phyloP scores from a whole-genome alignment of 2,113 vertebrate genomes.

The Hoplias malabaricus region DNA sequence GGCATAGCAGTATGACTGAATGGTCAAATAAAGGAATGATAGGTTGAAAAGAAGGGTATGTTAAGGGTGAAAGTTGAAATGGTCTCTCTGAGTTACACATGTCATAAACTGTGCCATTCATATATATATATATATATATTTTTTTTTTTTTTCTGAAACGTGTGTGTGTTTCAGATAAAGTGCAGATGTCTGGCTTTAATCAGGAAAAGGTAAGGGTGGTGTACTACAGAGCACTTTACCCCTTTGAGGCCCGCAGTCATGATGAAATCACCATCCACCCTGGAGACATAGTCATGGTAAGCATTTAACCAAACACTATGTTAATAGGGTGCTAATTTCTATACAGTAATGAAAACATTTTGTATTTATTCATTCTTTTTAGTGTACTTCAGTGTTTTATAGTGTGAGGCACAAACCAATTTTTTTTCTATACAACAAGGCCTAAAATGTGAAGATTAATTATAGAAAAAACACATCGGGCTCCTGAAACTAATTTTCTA shows the following conservation, averaged over 20 bases:
- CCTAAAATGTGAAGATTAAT: too few relatives aligned
- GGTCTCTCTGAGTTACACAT: too few relatives aligned
- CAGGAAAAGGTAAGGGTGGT: conserved; percentile 90
- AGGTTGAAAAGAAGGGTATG: too few relatives aligned
- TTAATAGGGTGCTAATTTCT: neutral
- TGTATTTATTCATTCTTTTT: neutral
- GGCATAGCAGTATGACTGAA: neutral
- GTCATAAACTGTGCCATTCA: too few relatives aligned
- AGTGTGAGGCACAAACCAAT: too few relatives aligned
- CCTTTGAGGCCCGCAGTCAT: conserved; percentile 94
- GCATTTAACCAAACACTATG: conserved; percentile 38
- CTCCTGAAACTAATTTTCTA: too few relatives aligned
- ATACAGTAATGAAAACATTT: neutral
- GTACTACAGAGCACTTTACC: conserved; percentile 93
- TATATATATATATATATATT: neutral
- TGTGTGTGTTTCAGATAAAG: conserved; percentile 74
- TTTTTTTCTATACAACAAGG: too few relatives aligned
- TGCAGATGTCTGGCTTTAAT: conserved; percentile 78
- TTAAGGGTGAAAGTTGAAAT: too few relatives aligned
- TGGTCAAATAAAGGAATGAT: neutral
- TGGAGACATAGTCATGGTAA: conserved; percentile 95
- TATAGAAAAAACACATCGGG: too few relatives aligned
- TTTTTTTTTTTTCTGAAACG: neutral
- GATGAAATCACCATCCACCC: conserved; percentile 96
- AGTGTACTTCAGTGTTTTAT: too few relatives aligned